Conservation (phyloP, 2,888 invertebrate genomes). For the Hirudinaria manillensis region DNA sequence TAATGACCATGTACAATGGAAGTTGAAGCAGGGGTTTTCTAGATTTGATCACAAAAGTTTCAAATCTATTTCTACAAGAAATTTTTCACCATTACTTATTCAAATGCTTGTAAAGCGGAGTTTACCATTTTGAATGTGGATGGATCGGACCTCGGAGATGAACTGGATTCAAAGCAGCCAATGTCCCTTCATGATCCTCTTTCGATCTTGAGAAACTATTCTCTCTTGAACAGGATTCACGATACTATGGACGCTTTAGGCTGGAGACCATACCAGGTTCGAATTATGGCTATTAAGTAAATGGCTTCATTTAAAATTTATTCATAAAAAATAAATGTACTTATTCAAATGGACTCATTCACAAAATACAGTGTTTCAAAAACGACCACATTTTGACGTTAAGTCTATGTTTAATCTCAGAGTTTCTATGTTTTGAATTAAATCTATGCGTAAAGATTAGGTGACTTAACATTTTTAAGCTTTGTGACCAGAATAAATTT, state of each 20-base stretch:
- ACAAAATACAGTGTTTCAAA: too few species aligned
- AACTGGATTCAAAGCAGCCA: conserved; percentile 36
- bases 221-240: conserved; percentile 36
- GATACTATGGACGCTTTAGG: conserved; percentile 40
- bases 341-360: too few species aligned
- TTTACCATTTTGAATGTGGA: conserved; percentile 37
- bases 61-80: background rate
- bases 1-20: too few species aligned
- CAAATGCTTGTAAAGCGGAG: conserved; percentile 34
- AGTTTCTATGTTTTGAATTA: too few species aligned
- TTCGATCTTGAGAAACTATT: conserved; percentile 36
- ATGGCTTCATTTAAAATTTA: too few species aligned
- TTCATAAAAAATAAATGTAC: too few species aligned
- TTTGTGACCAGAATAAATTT: too few species aligned
- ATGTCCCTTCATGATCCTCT: conserved; percentile 39
- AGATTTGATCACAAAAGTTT: background rate
- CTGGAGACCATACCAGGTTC: conserved; percentile 41
- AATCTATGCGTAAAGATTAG: too few species aligned
- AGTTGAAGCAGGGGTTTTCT: too few species aligned
- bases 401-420: too few species aligned
- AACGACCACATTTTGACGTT: too few species aligned
- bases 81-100: background rate
- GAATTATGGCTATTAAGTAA: conserved; percentile 27
- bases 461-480: too few species aligned
- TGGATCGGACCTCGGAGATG: conserved; percentile 37